Evolutionary conservation across 1,140 invertebrate genomes (phyloP), one percentile per base, ranked within the genome.

Genomic region (Rhyzopertha dominica): DNA sequence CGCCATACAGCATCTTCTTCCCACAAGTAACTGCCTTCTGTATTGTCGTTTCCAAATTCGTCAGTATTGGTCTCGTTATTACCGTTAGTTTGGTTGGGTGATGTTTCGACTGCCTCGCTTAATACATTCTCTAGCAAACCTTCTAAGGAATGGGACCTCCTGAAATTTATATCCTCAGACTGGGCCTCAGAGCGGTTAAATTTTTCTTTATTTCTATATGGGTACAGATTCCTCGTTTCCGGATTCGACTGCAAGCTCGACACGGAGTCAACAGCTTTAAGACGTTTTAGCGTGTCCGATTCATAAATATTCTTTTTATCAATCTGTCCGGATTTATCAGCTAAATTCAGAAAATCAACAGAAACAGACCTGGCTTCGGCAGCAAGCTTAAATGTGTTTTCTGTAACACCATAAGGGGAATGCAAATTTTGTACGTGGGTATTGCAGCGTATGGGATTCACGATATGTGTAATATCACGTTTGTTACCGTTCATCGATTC

Each of bases 1-100:
- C 83, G 72, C 86, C 87, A 90, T 1, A 88, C 68, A 4, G 75
- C 67, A 64, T 90, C 85, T 66, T 90, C 85, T 61, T 89, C 85
- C 86, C 86, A 90, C 17, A 85, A 75, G 66, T 84, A 79, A 49
- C 84, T 81, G 18, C 77, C 78, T 38, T 64, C 62, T 19, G 42
- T 46, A 24, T 32, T 47, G 26, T 31, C 22, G 10, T 43, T 46
- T n/a, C 31, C 30, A 7, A 7, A 23, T 22, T 49, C 52, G 5
- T 47, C 44, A 16, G 17, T 38, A 4, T 25, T 43, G 2, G 25
- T 26, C 5, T 39, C 31, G 26, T n/a, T n/a, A n/a, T n/a, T n/a
- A n/a, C n/a, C 2, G 38, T 26, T 9, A 12, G 7, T 1, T 9
- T n/a, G n/a, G n/a, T n/a, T n/a, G n/a, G n/a, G n/a, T n/a, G n/a